Conservation (phyloP, 2,797 vertebrate genomes). For the Bradypodion pumilum region DNA sequence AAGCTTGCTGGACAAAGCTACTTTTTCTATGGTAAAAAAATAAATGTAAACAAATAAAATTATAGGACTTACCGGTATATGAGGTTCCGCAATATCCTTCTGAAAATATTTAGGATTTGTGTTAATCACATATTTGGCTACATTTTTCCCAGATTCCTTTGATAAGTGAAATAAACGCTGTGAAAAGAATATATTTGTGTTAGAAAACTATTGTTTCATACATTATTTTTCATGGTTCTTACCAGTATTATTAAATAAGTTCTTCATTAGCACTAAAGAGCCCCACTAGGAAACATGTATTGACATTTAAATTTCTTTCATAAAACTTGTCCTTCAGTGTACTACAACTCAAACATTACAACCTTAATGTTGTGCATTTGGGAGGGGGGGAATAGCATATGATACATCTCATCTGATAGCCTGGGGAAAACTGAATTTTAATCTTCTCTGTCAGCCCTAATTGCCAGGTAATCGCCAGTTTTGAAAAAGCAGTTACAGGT, state of each 20-base stretch:
- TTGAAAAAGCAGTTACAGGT: background rate
- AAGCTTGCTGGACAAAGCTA: background rate
- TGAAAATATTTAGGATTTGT: constrained; percentile 88
- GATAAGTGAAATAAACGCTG: constrained; percentile 85
- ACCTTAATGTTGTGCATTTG: background rate
- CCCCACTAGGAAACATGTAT: background rate
- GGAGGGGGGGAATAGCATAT: background rate
- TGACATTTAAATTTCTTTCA: background rate
- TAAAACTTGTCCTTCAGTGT: background rate
- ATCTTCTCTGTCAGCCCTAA: background rate
- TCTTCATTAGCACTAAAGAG: background rate
- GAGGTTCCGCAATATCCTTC: constrained; percentile 88
- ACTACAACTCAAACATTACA: background rate
- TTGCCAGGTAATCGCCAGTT: background rate
- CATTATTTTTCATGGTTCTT: background rate
- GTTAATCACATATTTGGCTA: constrained; percentile 88
- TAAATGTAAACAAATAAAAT: constrained; percentile 12
- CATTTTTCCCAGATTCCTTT: constrained; percentile 87
- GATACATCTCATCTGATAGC: background rate
- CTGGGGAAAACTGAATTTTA: background rate
- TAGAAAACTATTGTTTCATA: background rate
- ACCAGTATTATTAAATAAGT: background rate
- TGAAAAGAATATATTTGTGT: constrained; percentile 18
- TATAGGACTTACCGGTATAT: constrained; percentile 84
- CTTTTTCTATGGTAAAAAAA: background rate